Percentiles rank a stretch among this genome's conserved stretches.
phyloP scores from a whole-genome alignment of 2,888 invertebrate species.

The Yponomeuta malinellus region DNA sequence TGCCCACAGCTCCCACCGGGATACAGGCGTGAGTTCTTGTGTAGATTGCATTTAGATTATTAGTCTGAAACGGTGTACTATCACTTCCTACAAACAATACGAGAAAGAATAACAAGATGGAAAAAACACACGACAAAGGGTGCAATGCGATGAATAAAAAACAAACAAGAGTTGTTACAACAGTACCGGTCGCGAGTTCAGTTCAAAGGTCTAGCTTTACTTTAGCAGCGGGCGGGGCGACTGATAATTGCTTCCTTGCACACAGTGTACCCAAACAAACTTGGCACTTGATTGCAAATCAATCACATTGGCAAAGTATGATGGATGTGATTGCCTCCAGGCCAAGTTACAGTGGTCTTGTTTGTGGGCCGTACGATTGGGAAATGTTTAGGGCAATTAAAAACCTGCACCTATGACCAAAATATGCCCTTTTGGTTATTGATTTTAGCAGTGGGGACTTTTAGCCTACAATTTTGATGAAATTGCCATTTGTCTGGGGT shows the following conservation, averaged over 20 bases:
- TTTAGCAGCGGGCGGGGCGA: not conserved
- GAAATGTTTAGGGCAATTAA: not conserved
- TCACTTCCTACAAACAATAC: not conserved
- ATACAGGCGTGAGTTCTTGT: too few species aligned
- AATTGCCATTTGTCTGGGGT: too few species aligned
- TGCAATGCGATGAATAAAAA: not conserved
- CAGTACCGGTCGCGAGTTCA: not conserved
- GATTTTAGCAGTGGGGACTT: too few species aligned
- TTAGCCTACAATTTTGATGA: too few species aligned
- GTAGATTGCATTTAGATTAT: too few species aligned
- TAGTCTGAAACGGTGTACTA: too few species aligned
- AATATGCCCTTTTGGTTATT: too few species aligned
- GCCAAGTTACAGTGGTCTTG: not conserved
- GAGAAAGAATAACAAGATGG: not conserved
- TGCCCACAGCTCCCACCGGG: too few species aligned
- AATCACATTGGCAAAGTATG: not conserved
- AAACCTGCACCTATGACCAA: not conserved
- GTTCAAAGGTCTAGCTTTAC: not conserved
- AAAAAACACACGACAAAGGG: not conserved
- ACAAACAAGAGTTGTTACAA: not conserved
- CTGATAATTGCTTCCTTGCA: not conserved
- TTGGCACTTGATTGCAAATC: not conserved
- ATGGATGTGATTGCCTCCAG: not conserved
- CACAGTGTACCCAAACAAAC: not conserved
- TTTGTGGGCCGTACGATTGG: not conserved